phyloP scores from a whole-genome alignment of 2,113 vertebrate species.

The Malurus melanocephalus region DNA sequence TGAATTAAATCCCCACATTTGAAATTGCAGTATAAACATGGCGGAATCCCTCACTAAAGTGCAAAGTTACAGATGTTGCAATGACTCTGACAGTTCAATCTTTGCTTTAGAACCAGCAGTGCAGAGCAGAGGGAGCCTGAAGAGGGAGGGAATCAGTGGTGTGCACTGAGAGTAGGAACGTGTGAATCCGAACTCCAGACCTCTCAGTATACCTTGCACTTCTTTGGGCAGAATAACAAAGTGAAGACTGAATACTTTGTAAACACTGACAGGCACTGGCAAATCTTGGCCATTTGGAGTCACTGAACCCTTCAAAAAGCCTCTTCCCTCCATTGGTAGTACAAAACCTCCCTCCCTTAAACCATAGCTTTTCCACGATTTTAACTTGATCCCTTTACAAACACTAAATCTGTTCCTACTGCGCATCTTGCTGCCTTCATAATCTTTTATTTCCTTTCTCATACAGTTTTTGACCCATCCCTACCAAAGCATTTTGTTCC shows the following conservation, averaged over 20 bases:
- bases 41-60: slow-evolving; percentile 4
- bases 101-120: not conserved
- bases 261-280: not conserved
- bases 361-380: not conserved
- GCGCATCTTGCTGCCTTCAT: not conserved
- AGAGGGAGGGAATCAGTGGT: not conserved
- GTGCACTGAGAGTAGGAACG: not conserved
- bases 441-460: not conserved
- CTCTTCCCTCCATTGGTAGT: not conserved
- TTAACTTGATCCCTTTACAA: not conserved
- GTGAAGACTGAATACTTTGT: not conserved
- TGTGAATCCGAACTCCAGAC: not conserved
- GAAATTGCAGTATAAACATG: not conserved
- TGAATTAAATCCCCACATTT: not conserved
- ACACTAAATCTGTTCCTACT: not conserved
- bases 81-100: not conserved
- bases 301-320: not conserved
- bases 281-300: not conserved
- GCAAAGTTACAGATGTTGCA: not conserved
- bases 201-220: too few relatives aligned
- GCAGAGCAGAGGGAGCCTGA: not conserved
- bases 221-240: not conserved
- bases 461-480: not conserved
- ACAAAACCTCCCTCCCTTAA: not conserved
- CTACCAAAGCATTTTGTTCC: not conserved